Evolutionary conservation across 2,888 invertebrate species (phyloP).

Genomic region (Sarcophaga subvicina): DNA sequence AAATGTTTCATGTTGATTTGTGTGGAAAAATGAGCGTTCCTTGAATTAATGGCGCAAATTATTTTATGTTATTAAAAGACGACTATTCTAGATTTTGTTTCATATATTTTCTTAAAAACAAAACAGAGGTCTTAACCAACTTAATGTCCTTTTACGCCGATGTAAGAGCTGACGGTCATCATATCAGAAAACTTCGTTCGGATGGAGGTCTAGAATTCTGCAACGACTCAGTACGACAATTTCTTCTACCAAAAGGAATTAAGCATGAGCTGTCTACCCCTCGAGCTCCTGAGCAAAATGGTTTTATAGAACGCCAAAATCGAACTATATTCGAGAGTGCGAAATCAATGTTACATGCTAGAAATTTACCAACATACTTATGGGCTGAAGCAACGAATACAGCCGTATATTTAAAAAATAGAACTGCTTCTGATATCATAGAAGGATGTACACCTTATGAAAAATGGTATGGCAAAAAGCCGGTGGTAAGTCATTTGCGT

Average conservation of each 20-base stretch:
- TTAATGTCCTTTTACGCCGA: slow-evolving; percentile 61
- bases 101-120: slow-evolving; percentile 69
- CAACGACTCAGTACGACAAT: slow-evolving; percentile 38
- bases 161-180: slow-evolving; percentile 57
- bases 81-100: slow-evolving; percentile 68
- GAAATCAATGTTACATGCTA: no score
- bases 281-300: no score
- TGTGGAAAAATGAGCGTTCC: slow-evolving; percentile 67
- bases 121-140: slow-evolving; percentile 62
- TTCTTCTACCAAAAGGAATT: slow-evolving; percentile 32
- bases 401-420: no score
- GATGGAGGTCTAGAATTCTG: slow-evolving; percentile 64
- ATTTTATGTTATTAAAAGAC: slow-evolving; percentile 70
- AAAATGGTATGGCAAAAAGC: slow-evolving; percentile 33
- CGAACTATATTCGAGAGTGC: no score
- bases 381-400: no score
- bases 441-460: neutral
- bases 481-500: slow-evolving; percentile 29
- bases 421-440: no score
- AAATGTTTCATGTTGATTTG: slow-evolving; percentile 68
- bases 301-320: no score
- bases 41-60: slow-evolving; percentile 69
- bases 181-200: slow-evolving; percentile 53
- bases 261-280: slow-evolving; percentile 57
- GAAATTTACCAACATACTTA: no score